Evolutionary conservation across 1,140 invertebrate genomes (phyloP).

Genomic region (Drosophila sechellia): DNA sequence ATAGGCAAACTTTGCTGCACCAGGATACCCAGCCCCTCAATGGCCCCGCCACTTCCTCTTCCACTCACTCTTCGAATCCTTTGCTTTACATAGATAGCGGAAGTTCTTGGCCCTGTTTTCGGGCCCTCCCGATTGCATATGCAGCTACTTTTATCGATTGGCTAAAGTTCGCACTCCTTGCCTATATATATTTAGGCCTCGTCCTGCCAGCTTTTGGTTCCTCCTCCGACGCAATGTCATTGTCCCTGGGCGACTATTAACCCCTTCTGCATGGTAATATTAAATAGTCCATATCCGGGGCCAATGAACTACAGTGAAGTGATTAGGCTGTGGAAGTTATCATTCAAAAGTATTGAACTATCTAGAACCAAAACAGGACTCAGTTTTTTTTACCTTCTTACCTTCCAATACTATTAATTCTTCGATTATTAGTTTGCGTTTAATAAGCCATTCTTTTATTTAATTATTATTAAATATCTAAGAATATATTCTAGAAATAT

Average conservation of each 20-base stretch:
- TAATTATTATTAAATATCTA: too few species aligned
- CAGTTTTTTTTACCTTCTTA: too few species aligned
- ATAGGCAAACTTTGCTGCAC: constrained; percentile 15
- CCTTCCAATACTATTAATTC: too few species aligned
- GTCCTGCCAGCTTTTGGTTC: background rate
- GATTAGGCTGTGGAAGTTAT: background rate
- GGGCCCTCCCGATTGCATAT: constrained; percentile 36
- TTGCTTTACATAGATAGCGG: constrained; percentile 31
- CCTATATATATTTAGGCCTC: constrained; percentile 37
- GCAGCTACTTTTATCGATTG: constrained; percentile 68
- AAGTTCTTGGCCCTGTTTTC: constrained; percentile 38
- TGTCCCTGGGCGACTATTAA: constrained; percentile 47
- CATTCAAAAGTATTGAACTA: background rate
- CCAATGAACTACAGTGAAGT: constrained; percentile 12
- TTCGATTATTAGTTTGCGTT: too few species aligned
- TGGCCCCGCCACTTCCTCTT: background rate
- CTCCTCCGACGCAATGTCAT: constrained; percentile 41
- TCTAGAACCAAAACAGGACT: background rate
- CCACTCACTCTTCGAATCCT: background rate
- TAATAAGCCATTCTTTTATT: too few species aligned
- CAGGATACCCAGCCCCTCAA: constrained; percentile 1
- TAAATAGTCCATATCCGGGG: background rate
- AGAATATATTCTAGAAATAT: too few species aligned
- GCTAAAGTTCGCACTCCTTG: constrained; percentile 45
- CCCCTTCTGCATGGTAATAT: constrained; percentile 15